Evolutionary conservation across 2,797 vertebrate genomes (phyloP), one percentile per base, ranked within the genome.

Genomic region (Enteromius argenteus): DNA sequence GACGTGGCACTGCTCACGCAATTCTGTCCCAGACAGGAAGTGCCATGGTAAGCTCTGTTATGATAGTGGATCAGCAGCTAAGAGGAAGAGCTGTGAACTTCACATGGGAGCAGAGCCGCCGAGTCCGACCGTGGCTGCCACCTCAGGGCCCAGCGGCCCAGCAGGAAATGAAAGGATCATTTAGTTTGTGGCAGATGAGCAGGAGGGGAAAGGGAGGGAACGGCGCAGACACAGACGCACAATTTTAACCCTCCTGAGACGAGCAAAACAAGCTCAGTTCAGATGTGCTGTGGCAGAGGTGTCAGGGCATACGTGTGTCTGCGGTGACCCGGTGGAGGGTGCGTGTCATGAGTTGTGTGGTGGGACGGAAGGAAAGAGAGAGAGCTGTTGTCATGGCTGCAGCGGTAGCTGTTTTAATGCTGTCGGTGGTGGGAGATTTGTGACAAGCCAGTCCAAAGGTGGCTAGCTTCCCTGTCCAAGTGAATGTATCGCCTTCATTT

Each of bases 161-260:
- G 95, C 93, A 97, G 97, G 97, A 98, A 99, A 97, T 97, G 93
- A 97, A 97, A 97, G 95, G 95, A 97, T 97, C 95, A 96, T 96
- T 97, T 96, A 96, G 96, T 94, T 94, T 93, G 93, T 83, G 82
- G 87, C 82, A 90, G 91, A 91, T 92, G 87, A 88, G 86, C 91
- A 69, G 49, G 49, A 44, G 39, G 72, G 87, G 85, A 91, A 91
- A 90, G 89, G 90, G 89, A 90, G 90, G 77, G 79, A 32, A 79
- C 14, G 60, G 17, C 56, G 58, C 58, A 87, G 64, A 69, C 68
- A 77, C 79, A 87, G 86, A 86, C 76, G 83, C 85, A 49, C 58
- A 6, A 27, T 49, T 87, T 83, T 84, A 81, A 89, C 83, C 85
- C 88, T 74, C 64, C 19, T 46, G 62, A 81, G 68, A 86, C 14